Evolutionary conservation across 64 coral and sea anemone genomes (phyloP).

Genomic region (Porites australiensis): DNA sequence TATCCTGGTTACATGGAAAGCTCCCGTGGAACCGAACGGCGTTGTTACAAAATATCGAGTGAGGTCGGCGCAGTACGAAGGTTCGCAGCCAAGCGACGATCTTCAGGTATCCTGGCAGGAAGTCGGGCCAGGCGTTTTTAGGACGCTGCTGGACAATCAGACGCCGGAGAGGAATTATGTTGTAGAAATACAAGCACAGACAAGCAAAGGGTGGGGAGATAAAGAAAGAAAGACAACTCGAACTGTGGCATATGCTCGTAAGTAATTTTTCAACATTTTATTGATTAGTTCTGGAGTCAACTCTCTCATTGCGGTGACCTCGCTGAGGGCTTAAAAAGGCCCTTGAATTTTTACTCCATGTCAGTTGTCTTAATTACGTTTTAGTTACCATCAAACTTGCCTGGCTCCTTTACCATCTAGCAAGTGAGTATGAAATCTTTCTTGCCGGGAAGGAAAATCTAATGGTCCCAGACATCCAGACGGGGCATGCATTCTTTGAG

Average conservation of each 20-base stretch:
- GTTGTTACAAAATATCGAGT: slow-evolving; percentile 43
- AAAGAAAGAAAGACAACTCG: background rate
- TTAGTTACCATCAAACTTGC: no score
- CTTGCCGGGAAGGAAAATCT: no score
- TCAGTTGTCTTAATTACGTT: no score
- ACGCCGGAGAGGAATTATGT: slow-evolving; percentile 34
- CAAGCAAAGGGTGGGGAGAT: background rate
- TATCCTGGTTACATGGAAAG: slow-evolving; percentile 60
- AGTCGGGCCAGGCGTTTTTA: background rate
- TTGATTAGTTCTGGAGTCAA: no score
- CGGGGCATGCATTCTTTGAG: no score
- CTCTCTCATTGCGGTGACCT: no score
- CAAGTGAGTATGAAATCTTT: no score
- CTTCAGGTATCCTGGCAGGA: background rate
- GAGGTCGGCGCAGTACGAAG: background rate
- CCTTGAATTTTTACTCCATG: no score
- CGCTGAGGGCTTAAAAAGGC: no score
- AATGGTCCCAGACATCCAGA: no score
- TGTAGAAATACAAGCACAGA: slow-evolving; percentile 44
- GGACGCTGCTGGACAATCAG: slow-evolving; percentile 4
- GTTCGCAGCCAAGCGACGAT: background rate
- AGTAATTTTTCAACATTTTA: background rate
- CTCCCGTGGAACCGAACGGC: slow-evolving; percentile 46
- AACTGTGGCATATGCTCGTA: slow-evolving; percentile 11
- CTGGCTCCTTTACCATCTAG: no score